These are phyloP conservation scores for Spongilla lacustris DNA, from an alignment of 37 sponge, comb jelly and placozoan genomes.

Conservation along the genomic window DNA sequence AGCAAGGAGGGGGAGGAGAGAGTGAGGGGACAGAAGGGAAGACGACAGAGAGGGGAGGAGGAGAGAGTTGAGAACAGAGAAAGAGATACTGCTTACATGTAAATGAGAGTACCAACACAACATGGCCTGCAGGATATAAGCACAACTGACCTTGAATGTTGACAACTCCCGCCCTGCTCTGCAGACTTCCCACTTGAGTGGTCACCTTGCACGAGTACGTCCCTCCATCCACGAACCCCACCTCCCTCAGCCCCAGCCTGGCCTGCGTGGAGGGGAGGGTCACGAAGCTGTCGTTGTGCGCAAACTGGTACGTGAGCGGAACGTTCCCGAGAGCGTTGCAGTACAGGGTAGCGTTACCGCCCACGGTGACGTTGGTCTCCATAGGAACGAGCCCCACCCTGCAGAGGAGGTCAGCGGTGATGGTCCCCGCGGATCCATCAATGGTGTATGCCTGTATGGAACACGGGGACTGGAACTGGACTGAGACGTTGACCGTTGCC, in stretches of 20 bases:
- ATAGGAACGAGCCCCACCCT: not conserved
- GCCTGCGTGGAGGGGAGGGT: not conserved
- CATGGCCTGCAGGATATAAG: too few relatives aligned
- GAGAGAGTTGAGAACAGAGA: not conserved
- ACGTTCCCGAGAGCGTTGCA: conserved; percentile 35
- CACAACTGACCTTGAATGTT: conserved; percentile 53
- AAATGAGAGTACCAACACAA: too few relatives aligned
- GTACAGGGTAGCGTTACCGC: not conserved
- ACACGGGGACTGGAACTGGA: conserved; percentile 45
- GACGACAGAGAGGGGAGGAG: not conserved
- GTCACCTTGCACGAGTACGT: conserved; percentile 61
- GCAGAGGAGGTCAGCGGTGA: conserved; percentile 4
- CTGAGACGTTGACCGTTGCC: conserved; percentile 12
- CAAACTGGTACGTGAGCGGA: conserved; percentile 15
- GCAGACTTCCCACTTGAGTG: conserved; percentile 41
- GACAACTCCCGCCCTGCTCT: conserved; percentile 23
- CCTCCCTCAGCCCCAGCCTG: not conserved
- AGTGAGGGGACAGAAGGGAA: not conserved
- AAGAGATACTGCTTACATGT: not conserved
- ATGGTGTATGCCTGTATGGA: conserved; percentile 17
- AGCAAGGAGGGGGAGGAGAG: not conserved
- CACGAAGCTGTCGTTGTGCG: conserved; percentile 34
- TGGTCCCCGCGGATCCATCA: not conserved
- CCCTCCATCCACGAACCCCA: conserved; percentile 60
- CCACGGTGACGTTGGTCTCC: not conserved